Conservation (phyloP, 2,797 vertebrate species). For the Darevskia nairensis region DNA sequence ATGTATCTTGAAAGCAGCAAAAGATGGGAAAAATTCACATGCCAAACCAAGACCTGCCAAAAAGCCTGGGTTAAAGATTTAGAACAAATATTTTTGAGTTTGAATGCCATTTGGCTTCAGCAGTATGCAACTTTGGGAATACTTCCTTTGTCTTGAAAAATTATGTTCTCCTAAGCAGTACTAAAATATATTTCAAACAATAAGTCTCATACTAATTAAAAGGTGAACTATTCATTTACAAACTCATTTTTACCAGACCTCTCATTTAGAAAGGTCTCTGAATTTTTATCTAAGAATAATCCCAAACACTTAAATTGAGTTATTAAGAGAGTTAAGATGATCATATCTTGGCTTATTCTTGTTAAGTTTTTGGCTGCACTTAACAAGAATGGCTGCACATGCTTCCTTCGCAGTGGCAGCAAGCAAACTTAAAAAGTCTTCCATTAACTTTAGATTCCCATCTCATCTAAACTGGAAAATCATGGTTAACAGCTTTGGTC, state of each 20-base stretch:
- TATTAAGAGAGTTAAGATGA: background rate
- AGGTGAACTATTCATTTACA: background rate
- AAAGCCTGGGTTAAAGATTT: background rate
- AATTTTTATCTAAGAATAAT: background rate
- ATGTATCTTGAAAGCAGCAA: slow-evolving; percentile 24
- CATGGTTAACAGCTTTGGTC: too few species aligned
- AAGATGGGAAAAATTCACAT: slow-evolving; percentile 4
- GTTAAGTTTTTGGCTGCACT: background rate
- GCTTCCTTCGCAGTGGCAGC: background rate
- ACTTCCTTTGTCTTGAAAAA: rapidly evolving
- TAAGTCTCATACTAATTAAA: background rate
- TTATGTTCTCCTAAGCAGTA: slow-evolving; percentile 4
- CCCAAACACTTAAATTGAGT: background rate
- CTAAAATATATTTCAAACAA: background rate
- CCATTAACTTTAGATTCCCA: too few species aligned
- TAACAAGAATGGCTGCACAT: background rate
- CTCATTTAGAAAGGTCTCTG: background rate
- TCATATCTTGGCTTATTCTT: background rate
- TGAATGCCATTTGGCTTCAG: slow-evolving; percentile 9
- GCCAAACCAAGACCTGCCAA: background rate
- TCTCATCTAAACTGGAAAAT: too few species aligned
- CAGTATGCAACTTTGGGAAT: slow-evolving; percentile 17
- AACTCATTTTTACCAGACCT: background rate
- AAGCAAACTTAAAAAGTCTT: background rate
- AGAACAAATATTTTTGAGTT: slow-evolving; percentile 26